These are phyloP conservation scores for Sisor rabdophorus DNA, from an alignment of 2,113 vertebrate species.

Conservation along the genomic window DNA sequence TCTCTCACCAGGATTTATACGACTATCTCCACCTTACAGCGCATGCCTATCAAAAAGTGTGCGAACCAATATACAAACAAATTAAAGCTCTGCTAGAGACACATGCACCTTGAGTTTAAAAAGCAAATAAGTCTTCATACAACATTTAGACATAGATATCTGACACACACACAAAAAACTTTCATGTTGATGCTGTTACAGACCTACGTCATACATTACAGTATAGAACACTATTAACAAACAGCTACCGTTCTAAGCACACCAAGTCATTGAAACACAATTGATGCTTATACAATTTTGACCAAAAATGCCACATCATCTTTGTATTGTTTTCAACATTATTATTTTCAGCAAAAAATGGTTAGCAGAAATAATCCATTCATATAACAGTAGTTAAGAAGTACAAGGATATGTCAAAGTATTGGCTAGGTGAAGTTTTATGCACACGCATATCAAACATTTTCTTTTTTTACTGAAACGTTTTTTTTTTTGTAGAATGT, in stretches of 20 bases:
- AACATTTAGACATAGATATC: constrained; percentile 4
- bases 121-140: background rate
- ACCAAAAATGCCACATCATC: background rate
- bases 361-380: background rate
- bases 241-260: background rate
- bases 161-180: background rate
- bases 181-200: background rate
- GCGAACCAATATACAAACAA: constrained; percentile 71
- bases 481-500: constrained; percentile 1
- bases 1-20: constrained; percentile 87
- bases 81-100: constrained; percentile 75
- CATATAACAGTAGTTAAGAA: background rate
- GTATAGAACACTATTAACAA: constrained; percentile 8
- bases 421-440: background rate
- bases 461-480: background rate
- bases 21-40: constrained; percentile 87
- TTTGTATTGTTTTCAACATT: background rate
- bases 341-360: background rate
- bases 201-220: background rate
- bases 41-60: constrained; percentile 78
- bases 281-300: background rate
- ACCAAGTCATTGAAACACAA: background rate
- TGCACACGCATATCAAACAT: background rate
- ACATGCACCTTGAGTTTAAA: constrained; percentile 58
- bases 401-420: background rate